These are phyloP conservation scores for Nestor notabilis DNA, from an alignment of 2,113 vertebrate genomes.

Conservation along the genomic window DNA sequence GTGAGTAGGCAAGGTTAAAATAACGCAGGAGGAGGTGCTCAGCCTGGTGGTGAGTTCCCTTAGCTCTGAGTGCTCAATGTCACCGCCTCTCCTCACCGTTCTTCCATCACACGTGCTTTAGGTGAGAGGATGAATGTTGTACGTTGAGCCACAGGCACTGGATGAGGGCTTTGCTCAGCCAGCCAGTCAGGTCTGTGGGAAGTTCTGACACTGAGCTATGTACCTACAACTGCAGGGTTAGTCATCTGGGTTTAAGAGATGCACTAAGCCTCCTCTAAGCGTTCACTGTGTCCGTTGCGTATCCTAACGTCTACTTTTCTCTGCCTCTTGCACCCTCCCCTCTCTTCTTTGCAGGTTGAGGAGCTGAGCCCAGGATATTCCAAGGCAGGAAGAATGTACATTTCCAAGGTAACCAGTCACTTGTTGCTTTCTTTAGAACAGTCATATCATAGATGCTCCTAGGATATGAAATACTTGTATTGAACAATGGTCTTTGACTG, in stretches of 20 bases:
- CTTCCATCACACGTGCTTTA: no score
- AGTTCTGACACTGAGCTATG: background rate
- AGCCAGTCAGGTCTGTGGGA: background rate
- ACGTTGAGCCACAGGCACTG: no score
- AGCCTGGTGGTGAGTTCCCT: no score
- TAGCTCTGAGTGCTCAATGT: no score
- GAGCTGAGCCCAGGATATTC: constrained; percentile 89
- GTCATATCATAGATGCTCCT: background rate
- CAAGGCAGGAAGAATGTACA: constrained; percentile 87
- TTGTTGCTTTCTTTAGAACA: background rate
- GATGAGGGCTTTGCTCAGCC: background rate
- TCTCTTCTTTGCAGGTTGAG: constrained; percentile 76
- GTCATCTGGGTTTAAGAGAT: background rate
- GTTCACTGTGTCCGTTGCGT: background rate
- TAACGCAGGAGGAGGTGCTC: no score
- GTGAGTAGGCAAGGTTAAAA: no score
- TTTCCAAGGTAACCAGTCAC: constrained; percentile 83
- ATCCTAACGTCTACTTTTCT: background rate
- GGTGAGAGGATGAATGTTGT: no score
- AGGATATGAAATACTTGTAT: background rate
- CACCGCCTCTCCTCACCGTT: no score
- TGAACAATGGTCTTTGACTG: background rate
- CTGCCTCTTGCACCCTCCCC: background rate
- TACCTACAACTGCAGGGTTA: background rate
- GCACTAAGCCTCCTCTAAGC: background rate